These are phyloP conservation scores for Dicentrarchus labrax DNA, from an alignment of 2,113 vertebrate genomes.

Conservation along the genomic window DNA sequence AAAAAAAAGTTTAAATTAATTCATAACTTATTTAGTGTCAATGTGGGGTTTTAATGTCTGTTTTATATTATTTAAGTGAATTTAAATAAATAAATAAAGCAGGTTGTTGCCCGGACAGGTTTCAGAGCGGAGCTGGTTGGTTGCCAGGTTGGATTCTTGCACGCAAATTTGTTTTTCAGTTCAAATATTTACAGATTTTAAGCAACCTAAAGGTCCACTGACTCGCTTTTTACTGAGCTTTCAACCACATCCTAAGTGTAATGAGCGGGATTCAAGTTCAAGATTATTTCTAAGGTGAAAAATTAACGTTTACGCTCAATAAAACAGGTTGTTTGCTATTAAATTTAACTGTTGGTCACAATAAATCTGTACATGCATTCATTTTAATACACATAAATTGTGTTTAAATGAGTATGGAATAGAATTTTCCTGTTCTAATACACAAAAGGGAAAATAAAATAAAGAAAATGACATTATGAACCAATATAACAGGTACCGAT, in stretches of 20 bases:
- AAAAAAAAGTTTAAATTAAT: background rate
- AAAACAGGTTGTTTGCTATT: background rate
- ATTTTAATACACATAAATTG: background rate
- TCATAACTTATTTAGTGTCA: fast-evolving
- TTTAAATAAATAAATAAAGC: background rate
- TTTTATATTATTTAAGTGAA: background rate
- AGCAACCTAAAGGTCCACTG: background rate
- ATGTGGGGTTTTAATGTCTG: fast-evolving
- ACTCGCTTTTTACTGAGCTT: background rate
- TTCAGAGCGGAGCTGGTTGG: background rate
- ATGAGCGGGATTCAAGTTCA: background rate
- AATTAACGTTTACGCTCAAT: background rate
- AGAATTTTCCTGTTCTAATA: background rate
- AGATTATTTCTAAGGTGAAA: background rate
- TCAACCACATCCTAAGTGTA: background rate
- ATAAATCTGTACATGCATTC: no score
- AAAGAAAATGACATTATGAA: no score
- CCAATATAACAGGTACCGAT: no score
- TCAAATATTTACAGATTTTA: background rate
- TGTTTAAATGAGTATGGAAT: background rate
- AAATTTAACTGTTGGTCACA: no score
- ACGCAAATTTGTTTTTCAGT: background rate
- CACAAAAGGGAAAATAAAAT: background rate
- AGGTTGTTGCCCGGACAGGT: conserved; percentile 31
- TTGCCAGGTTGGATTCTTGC: conserved; percentile 58